Evolutionary conservation across 2,888 invertebrate species (phyloP).

Genomic region (Leptopilina drosophilae): DNA sequence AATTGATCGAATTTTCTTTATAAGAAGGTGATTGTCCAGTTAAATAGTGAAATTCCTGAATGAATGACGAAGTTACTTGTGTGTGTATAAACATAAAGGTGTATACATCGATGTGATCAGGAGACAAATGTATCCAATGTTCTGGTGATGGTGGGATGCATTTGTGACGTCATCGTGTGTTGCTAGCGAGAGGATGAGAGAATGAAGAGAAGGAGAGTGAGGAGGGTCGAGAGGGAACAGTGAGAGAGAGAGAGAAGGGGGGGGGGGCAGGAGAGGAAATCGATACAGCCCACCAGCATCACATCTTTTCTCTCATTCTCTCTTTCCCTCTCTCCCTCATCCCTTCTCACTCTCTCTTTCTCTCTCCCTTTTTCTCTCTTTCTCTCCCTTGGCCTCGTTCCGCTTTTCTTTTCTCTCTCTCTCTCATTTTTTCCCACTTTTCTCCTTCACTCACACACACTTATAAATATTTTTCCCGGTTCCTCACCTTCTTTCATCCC

Average conservation of each 20-base stretch:
- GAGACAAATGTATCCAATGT: slow-evolving; percentile 58
- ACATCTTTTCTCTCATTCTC: slow-evolving; percentile 56
- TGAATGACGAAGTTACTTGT: slow-evolving; percentile 54
- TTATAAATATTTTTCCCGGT: slow-evolving; percentile 17
- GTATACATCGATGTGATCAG: slow-evolving; percentile 48
- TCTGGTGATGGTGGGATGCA: slow-evolving; percentile 57
- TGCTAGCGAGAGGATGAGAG: slow-evolving; percentile 44
- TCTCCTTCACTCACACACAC: not conserved
- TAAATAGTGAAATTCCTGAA: slow-evolving; percentile 60
- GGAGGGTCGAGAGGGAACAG: slow-evolving; percentile 49
- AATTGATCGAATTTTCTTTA: not conserved
- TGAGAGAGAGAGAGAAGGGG: slow-evolving; percentile 49
- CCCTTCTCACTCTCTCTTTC: slow-evolving; percentile 1
- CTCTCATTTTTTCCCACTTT: slow-evolving; percentile 45
- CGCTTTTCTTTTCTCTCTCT: slow-evolving; percentile 48
- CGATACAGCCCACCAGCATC: slow-evolving; percentile 70
- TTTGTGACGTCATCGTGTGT: slow-evolving; percentile 67
- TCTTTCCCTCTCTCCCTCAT: not conserved
- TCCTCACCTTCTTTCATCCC: slow-evolving; percentile 17
- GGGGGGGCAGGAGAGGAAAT: slow-evolving; percentile 63
- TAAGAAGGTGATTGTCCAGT: slow-evolving; percentile 59
- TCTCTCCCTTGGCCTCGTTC: slow-evolving; percentile 40
- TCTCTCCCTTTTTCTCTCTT: not conserved
- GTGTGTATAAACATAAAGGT: slow-evolving; percentile 5
- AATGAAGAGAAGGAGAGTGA: not conserved